Base-by-base conservation (phyloP, 2,888 invertebrate genomes). In the Perizoma affinitatum region DNA sequence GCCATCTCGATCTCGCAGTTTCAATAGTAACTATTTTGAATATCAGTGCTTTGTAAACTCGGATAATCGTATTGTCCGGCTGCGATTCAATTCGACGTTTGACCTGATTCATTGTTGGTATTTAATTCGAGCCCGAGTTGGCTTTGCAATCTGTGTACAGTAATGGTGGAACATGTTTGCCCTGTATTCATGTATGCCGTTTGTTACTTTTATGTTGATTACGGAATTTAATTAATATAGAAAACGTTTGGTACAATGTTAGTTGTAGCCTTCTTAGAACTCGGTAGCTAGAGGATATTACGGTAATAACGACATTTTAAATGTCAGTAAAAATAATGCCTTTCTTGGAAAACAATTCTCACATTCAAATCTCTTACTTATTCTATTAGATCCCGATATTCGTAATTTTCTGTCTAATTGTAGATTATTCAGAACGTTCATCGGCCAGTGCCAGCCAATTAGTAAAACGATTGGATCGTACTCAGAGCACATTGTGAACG, bases 151-250 rank as follows among this genome's bases (percentile, higher is more conserved):
- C 58, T 49, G 53, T 34, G 51, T 54, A 33, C 50, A 43, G 47
- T 55, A 52, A 55, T 60, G 47, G 46, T 34, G 55, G 47, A 41
- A 51, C 62, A 51, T 51, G 33, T 53, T 41, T 44, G 10, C 35
- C 6, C 11, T 9, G 42, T 54, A 50, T 47, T 46, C 10, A 57
- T 54, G 46, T 58, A 40, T 40, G 49, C 10, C 41, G 46, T 48
- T 58, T 43, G 47, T 52, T 51, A 43, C 50, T 51, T 62, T 58
- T 36, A 62, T 54, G 43, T 35, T 50, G 35, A 54, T 51, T 56
- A 44, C 41, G 9, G 35, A 34, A 22, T 58, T 45, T 11, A n/a
- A 48, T 55, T 56, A 34, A 11, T 58, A 48, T 45, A 10, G 36
- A 49, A 50, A 40, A 22, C 22, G 22, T 9, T 40, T 49, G 38